phyloP scores from a whole-genome alignment of 2,888 invertebrate genomes.

The Ganaspis brasiliensis region DNA sequence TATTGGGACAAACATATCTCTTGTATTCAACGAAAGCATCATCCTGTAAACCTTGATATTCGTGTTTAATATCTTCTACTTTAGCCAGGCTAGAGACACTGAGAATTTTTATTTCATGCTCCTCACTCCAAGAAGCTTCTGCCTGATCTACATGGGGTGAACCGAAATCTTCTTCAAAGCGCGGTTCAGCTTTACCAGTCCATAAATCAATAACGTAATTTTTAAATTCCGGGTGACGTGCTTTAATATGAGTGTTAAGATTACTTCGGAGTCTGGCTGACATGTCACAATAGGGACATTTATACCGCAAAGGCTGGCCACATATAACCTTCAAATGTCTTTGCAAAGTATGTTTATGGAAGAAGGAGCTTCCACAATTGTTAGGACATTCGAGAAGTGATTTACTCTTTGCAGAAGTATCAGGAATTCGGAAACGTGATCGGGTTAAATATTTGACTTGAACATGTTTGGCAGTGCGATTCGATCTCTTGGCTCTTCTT shows the following conservation, averaged over 20 bases:
- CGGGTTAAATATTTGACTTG: constrained; percentile 28
- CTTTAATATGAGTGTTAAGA: constrained; percentile 9
- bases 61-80: constrained; percentile 16
- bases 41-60: background rate
- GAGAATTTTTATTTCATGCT: constrained; percentile 31
- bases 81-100: constrained; percentile 18
- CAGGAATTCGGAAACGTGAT: constrained; percentile 10
- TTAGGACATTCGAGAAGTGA: constrained; percentile 46
- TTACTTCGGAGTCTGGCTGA: constrained; percentile 8
- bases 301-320: constrained; percentile 71
- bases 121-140: constrained; percentile 14
- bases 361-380: constrained; percentile 71
- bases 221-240: constrained; percentile 19
- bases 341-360: constrained; percentile 67
- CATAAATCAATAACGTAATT: constrained; percentile 11
- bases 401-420: constrained; percentile 2
- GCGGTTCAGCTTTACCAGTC: constrained; percentile 9
- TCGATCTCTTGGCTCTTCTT: background rate
- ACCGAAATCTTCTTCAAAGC: constrained; percentile 23
- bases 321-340: constrained; percentile 70
- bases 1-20: constrained; percentile 6
- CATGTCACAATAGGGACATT: constrained; percentile 65
- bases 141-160: background rate
- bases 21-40: background rate
- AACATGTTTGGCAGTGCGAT: background rate